Evolutionary conservation across 2,113 vertebrate species (phyloP), one percentile per base, ranked within the genome.

Genomic region (Pelecanus crispus): DNA sequence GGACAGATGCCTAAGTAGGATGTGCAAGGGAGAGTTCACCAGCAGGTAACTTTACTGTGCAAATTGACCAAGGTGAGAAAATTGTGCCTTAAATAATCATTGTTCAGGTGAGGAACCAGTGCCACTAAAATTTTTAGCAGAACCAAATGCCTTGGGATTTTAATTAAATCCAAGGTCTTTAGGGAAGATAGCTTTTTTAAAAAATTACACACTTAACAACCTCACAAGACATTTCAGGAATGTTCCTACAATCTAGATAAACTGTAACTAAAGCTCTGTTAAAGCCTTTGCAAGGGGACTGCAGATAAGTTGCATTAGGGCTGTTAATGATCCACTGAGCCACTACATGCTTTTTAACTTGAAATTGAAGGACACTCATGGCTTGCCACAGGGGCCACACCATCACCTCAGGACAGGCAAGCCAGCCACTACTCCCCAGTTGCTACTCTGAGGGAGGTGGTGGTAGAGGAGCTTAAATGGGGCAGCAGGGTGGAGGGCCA

Each of bases 401-500:
- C 47, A 47, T 47, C 47, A 47, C 47, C 47, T 47, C 47, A 44
- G n/a, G n/a, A n/a, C n/a, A n/a, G n/a, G n/a, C n/a, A n/a, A n/a
- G n/a, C n/a, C n/a, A n/a, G n/a, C n/a, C n/a, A n/a, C n/a, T n/a
- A n/a, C n/a, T 19, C 13, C 17, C 11, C 32, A 55, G 5, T 7
- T 28, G 9, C 26, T 32, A 2, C 13, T 16, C 21, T 73, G 3
- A 52, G 6, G 7, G 13, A 52, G 3, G 38, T 31, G 15, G 44
- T 61, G 31, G 6, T 42, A 19, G 36, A 24, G 0, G 11, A 50
- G 12, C 52, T 86, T n/a, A 59, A 67, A 77, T n/a, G 12, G 44
- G 55, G 19, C 21, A 32, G 28, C 2, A 2, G n/a, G n/a, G 45
- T 18, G 1, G 3, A 42, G 45, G n/a, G n/a, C 22, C 1, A 2